Conservation (phyloP, 2,113 vertebrate species). For the Ovibos moschatus region DNA sequence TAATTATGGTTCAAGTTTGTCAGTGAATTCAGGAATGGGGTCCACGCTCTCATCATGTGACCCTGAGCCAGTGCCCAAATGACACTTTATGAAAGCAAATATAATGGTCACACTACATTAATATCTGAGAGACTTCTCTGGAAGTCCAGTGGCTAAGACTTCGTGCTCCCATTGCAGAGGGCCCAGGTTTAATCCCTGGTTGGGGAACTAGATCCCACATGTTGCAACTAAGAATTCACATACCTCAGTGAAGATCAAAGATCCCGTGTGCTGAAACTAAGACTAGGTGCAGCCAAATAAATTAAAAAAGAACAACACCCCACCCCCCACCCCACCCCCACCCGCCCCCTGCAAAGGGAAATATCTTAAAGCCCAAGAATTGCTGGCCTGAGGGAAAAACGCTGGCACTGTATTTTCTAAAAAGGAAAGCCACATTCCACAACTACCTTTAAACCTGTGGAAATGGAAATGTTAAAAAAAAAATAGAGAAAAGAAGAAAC, state of each 20-base stretch:
- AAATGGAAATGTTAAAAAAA: background rate
- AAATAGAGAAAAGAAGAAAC: background rate
- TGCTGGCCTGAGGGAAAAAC: background rate
- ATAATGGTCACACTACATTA: background rate
- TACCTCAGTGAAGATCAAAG: background rate
- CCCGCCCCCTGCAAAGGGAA: background rate
- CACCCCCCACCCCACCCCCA: background rate
- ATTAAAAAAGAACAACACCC: background rate
- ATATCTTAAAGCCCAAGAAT: background rate
- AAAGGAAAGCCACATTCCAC: slow-evolving; percentile 38
- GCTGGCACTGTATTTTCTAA: background rate
- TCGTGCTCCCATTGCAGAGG: background rate
- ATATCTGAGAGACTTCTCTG: background rate
- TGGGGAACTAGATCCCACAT: background rate
- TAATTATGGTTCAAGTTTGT: background rate
- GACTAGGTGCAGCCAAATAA: background rate
- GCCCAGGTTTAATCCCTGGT: background rate
- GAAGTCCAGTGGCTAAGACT: background rate
- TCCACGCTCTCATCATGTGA: background rate
- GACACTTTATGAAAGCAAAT: slow-evolving; percentile 32
- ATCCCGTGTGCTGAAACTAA: background rate
- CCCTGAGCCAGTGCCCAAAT: background rate
- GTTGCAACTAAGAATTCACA: background rate
- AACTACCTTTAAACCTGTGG: background rate
- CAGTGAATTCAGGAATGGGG: slow-evolving; percentile 15